These are phyloP conservation scores for Carcina quercana DNA, from an alignment of 2,888 invertebrate genomes.

Conservation along the genomic window DNA sequence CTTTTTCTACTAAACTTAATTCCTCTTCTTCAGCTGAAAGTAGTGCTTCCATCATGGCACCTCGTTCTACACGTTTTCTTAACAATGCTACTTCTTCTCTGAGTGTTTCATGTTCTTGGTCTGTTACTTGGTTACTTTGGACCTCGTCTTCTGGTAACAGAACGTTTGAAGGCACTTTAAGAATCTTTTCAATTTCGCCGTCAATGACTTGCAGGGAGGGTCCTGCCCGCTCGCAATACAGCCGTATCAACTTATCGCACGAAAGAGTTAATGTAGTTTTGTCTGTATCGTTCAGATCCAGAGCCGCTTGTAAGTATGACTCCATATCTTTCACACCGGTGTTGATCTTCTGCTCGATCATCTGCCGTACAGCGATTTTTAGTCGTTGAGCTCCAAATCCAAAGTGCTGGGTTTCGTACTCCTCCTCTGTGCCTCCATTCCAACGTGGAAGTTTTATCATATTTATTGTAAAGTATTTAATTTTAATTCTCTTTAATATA, in stretches of 20 bases:
- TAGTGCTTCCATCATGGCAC: slow-evolving; percentile 54
- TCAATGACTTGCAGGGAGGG: slow-evolving; percentile 49
- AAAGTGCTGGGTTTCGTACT: slow-evolving; percentile 66
- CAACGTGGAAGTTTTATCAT: slow-evolving; percentile 53
- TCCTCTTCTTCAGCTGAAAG: slow-evolving; percentile 54
- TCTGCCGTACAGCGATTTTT: slow-evolving; percentile 58
- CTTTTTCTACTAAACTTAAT: slow-evolving; percentile 43
- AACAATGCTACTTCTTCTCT: slow-evolving; percentile 48
- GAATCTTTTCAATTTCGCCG: slow-evolving; percentile 48
- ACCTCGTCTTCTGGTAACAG: slow-evolving; percentile 56
- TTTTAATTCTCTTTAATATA: background rate
- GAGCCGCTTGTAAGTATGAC: slow-evolving; percentile 41
- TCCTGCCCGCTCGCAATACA: slow-evolving; percentile 54
- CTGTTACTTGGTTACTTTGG: slow-evolving; percentile 44
- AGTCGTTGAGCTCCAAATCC: slow-evolving; percentile 62
- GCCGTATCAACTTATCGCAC: slow-evolving; percentile 49
- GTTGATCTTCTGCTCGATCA: slow-evolving; percentile 61
- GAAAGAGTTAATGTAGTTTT: slow-evolving; percentile 45
- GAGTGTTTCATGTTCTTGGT: slow-evolving; percentile 46
- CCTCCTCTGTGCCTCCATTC: slow-evolving; percentile 59
- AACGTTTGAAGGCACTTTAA: slow-evolving; percentile 53
- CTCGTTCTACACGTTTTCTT: slow-evolving; percentile 48
- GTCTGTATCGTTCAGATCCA: slow-evolving; percentile 55
- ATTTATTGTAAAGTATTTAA: slow-evolving; percentile 6
- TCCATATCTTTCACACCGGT: slow-evolving; percentile 57